phyloP scores from a whole-genome alignment of 2,888 invertebrate genomes.

The Galerucella nymphaeae region DNA sequence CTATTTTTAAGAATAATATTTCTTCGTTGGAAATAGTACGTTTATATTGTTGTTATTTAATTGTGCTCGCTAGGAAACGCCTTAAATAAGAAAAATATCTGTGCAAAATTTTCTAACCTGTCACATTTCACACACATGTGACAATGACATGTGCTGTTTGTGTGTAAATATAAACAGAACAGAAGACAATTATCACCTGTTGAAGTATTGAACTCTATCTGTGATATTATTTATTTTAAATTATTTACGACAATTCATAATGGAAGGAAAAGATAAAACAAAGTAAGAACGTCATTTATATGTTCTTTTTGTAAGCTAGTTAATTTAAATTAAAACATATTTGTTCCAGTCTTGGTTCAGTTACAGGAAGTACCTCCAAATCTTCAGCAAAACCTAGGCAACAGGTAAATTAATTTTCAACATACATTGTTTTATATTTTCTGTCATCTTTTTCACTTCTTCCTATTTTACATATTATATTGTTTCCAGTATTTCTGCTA shows the following conservation, averaged over 20 bases:
- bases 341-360: constrained; percentile 6
- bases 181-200: constrained; percentile 28
- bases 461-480: no score
- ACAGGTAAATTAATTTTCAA: constrained; percentile 19
- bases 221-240: constrained; percentile 37
- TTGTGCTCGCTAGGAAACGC: no score
- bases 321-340: constrained; percentile 3
- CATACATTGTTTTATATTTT: not conserved
- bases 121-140: not conserved
- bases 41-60: no score
- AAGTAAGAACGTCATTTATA: constrained; percentile 24
- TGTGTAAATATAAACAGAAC: not conserved
- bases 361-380: not conserved
- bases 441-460: no score
- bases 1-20: no score
- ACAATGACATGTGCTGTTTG: not conserved
- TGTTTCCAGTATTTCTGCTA: no score
- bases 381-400: constrained; percentile 4
- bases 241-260: constrained; percentile 12
- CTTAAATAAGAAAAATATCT: no score
- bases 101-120: not conserved
- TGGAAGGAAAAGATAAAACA: constrained; percentile 22
- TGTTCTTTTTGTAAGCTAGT: not conserved
- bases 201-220: constrained; percentile 29
- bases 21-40: no score